Evolutionary conservation across 1,140 invertebrate genomes (phyloP).

Genomic region (Contarinia nasturtii): DNA sequence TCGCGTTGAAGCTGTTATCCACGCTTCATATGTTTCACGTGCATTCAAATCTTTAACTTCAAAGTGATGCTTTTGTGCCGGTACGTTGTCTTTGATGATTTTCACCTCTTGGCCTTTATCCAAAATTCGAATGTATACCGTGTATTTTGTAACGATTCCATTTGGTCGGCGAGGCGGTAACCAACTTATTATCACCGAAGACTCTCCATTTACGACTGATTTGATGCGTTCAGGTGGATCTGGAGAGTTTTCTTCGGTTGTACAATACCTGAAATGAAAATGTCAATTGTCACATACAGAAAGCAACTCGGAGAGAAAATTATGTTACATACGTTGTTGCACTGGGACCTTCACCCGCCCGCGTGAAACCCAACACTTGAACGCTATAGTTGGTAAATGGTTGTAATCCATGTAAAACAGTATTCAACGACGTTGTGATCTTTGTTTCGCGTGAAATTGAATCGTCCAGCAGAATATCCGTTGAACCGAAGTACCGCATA

Average conservation of each 20-base stretch:
- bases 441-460: conserved; percentile 19
- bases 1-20: conserved; percentile 39
- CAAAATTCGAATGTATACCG: conserved; percentile 43
- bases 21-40: conserved; percentile 39
- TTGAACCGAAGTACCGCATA: too few relatives aligned
- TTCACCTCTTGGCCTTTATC: conserved; percentile 25
- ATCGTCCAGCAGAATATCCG: too few relatives aligned
- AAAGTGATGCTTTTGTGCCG: conserved; percentile 29
- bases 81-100: conserved; percentile 12
- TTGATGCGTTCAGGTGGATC: conserved; percentile 55
- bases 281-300: too few relatives aligned
- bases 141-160: conserved; percentile 53
- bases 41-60: conserved; percentile 32
- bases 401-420: conserved; percentile 36
- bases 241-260: conserved; percentile 52
- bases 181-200: conserved; percentile 60
- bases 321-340: too few relatives aligned
- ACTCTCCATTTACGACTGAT: conserved; percentile 41
- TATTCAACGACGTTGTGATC: conserved; percentile 7
- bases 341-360: conserved; percentile 55
- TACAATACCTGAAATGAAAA: too few relatives aligned
- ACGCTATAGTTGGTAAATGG: conserved; percentile 60
- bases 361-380: conserved; percentile 58
- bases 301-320: too few relatives aligned
- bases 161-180: conserved; percentile 49